Evolutionary conservation across 2,888 invertebrate species (phyloP).

Genomic region (Sinotaia quadrata): DNA sequence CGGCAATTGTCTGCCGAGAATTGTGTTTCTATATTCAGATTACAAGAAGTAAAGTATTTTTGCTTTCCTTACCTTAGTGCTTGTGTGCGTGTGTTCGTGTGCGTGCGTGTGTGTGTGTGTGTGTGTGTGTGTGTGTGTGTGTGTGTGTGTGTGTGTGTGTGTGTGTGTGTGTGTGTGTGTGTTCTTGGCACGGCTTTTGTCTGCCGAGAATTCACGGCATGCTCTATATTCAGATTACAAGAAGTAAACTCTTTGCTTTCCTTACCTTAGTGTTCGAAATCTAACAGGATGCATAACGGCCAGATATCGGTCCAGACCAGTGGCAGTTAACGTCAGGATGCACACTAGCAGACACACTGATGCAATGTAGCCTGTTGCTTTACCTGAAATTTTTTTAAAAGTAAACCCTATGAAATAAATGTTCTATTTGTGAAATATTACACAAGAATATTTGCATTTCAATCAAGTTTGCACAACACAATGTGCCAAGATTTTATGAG

Average conservation of each 20-base stretch:
- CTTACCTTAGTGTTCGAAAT: conserved; percentile 36
- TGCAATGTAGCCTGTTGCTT: conserved; percentile 37
- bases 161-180: background rate
- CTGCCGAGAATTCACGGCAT: no score
- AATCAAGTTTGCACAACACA: no score
- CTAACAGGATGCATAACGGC: conserved; percentile 39
- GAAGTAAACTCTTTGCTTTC: background rate
- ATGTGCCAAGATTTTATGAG: no score
- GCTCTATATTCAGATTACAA: background rate
- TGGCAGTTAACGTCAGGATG: conserved; percentile 37
- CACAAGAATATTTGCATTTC: no score
- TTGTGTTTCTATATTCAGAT: no score
- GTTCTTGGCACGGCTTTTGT: background rate
- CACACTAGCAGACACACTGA: conserved; percentile 37
- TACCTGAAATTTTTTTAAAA: conserved; percentile 34
- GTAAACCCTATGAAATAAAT: no score
- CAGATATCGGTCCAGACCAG: conserved; percentile 40
- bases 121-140: conserved; percentile 7
- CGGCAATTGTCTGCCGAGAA: no score
- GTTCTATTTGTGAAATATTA: no score
- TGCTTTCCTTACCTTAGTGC: no score
- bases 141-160: background rate
- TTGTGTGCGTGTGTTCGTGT: no score
- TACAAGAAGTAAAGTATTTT: no score
- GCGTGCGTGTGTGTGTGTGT: background rate